These are phyloP conservation scores for Protobothrops mucrosquamatus DNA, from an alignment of 2,113 vertebrate species.

Conservation along the genomic window DNA sequence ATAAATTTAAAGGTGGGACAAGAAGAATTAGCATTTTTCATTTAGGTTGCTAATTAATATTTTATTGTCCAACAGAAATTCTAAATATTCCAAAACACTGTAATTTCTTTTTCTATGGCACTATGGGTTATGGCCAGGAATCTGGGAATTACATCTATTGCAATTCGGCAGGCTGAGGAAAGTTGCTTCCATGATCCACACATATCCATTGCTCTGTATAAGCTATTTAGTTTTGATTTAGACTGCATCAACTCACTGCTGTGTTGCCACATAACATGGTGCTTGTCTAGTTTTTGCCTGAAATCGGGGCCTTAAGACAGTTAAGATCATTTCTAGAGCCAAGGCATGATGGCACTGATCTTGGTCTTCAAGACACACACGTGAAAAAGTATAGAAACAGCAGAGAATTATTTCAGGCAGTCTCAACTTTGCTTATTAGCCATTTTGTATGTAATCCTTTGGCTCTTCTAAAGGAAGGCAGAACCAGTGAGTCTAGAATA, in stretches of 20 bases:
- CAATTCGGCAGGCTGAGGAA: neutral
- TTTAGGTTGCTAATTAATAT: conserved; percentile 19
- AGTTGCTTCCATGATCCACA: neutral
- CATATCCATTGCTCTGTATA: neutral
- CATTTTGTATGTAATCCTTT: neutral
- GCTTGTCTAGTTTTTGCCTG: neutral
- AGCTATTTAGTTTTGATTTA: neutral
- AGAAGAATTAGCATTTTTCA: neutral
- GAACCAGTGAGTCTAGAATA: neutral
- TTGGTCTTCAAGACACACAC: neutral
- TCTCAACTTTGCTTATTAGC: neutral
- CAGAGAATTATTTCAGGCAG: neutral
- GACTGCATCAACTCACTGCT: neutral
- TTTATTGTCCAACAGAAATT: conserved; percentile 55
- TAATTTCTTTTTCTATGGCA: conserved; percentile 1
- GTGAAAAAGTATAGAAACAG: neutral
- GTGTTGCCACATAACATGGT: neutral
- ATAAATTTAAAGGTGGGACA: neutral
- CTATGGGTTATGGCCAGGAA: rapidly evolving
- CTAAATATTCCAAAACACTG: conserved; percentile 57
- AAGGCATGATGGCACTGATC: neutral
- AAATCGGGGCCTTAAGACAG: neutral
- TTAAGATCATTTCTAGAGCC: neutral
- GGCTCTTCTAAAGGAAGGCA: neutral
- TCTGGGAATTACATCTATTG: conserved; percentile 7